These are phyloP conservation scores for Apoda limacodes DNA, from an alignment of 2,888 invertebrate genomes.

Conservation along the genomic window DNA sequence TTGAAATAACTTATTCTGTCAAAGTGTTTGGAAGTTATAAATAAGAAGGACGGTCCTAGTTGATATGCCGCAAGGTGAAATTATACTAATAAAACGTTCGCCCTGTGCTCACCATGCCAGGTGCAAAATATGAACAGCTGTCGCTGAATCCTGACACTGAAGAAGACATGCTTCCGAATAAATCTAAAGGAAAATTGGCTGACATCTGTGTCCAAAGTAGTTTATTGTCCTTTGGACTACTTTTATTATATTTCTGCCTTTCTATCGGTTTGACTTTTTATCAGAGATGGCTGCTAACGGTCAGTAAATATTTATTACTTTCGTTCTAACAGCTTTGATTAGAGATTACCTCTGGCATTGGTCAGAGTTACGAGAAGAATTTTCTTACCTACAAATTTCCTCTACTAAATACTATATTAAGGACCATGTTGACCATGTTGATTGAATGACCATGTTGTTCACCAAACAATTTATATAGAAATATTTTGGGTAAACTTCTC, in stretches of 20 bases:
- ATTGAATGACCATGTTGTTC: no score
- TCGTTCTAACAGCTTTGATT: constrained; percentile 13
- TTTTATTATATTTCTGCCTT: constrained; percentile 87
- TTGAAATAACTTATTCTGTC: no score
- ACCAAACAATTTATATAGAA: no score
- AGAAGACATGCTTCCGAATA: constrained; percentile 46
- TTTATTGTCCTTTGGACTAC: constrained; percentile 63
- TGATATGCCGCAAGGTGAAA: constrained; percentile 42
- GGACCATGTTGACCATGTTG: no score
- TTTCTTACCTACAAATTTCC: no score
- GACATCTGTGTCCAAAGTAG: constrained; percentile 52
- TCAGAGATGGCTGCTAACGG: constrained; percentile 92
- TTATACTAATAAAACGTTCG: constrained; percentile 24
- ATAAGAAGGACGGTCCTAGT: no score
- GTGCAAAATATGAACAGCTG: constrained; percentile 63
- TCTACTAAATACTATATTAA: no score
- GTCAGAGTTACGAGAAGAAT: no score
- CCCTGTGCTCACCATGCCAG: constrained; percentile 40
- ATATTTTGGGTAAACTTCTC: no score
- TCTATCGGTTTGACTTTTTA: constrained; percentile 98
- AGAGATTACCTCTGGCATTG: no score
- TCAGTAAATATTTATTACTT: constrained; percentile 37
- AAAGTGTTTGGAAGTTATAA: no score
- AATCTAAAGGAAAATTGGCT: constrained; percentile 45
- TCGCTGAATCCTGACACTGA: constrained; percentile 45